Conservation (phyloP, 1,140 invertebrate species). For the Oryctes rhinoceros region DNA sequence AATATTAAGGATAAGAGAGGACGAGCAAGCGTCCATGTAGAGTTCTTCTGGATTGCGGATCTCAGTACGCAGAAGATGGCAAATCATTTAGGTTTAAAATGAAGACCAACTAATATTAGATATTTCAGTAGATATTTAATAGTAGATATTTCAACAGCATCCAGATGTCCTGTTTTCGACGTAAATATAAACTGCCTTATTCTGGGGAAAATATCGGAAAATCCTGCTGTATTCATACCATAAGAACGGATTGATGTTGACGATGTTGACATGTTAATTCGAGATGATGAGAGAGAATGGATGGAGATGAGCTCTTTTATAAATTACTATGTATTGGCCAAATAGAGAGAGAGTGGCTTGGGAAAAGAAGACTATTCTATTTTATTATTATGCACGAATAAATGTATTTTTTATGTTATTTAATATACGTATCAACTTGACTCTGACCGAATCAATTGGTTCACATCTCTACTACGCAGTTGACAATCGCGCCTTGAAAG, state of each 20-base stretch:
- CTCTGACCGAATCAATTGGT: too few species aligned
- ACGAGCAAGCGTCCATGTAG: not conserved
- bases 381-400: too few species aligned
- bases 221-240: not conserved
- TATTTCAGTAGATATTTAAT: not conserved
- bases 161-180: not conserved
- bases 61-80: not conserved
- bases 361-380: too few species aligned
- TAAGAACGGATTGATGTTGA: not conserved
- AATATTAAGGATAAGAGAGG: not conserved
- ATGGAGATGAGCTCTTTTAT: constrained; percentile 32
- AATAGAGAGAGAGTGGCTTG: too few species aligned
- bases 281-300: too few species aligned
- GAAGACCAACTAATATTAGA: not conserved
- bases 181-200: not conserved
- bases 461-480: too few species aligned
- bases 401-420: too few species aligned
- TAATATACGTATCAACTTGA: too few species aligned
- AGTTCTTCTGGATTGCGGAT: not conserved
- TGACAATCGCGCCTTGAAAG: too few species aligned
- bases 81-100: not conserved
- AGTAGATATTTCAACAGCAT: not conserved
- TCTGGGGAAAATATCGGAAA: constrained; percentile 8
- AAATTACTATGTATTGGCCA: constrained; percentile 45
- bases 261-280: constrained; percentile 20